phyloP scores from a whole-genome alignment of 2,113 vertebrate genomes.

The Acanthisitta chloris region DNA sequence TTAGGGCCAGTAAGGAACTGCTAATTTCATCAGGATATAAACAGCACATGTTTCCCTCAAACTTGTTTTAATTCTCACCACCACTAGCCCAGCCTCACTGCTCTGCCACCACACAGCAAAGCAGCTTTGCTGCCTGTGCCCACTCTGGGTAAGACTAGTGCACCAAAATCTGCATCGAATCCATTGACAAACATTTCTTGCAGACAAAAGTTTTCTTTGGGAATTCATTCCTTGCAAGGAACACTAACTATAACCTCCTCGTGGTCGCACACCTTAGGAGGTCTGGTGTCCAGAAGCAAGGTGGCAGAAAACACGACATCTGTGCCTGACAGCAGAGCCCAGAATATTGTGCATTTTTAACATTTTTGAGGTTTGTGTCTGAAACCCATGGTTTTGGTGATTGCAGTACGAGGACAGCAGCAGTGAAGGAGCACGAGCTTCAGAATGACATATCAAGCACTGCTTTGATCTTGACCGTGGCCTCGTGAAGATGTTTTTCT shows the following conservation, averaged over 20 bases:
- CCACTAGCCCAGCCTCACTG: neutral
- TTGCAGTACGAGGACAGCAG: neutral
- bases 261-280: neutral
- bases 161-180: neutral
- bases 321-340: neutral
- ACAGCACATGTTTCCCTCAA: neutral
- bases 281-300: neutral
- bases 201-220: neutral
- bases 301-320: neutral
- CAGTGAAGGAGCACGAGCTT: neutral
- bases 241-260: no score
- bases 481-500: neutral
- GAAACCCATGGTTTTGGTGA: neutral
- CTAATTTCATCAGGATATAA: neutral
- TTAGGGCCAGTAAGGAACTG: neutral
- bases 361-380: neutral
- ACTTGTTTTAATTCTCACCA: neutral
- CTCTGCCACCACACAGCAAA: neutral
- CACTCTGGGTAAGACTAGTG: neutral
- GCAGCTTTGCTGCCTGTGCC: neutral
- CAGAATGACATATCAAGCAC: neutral
- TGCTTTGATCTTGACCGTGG: neutral
- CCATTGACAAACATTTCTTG: neutral
- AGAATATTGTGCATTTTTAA: neutral
- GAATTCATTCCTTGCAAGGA: neutral